These are phyloP conservation scores for Muscina levida DNA, from an alignment of 2,888 invertebrate genomes.

Conservation along the genomic window DNA sequence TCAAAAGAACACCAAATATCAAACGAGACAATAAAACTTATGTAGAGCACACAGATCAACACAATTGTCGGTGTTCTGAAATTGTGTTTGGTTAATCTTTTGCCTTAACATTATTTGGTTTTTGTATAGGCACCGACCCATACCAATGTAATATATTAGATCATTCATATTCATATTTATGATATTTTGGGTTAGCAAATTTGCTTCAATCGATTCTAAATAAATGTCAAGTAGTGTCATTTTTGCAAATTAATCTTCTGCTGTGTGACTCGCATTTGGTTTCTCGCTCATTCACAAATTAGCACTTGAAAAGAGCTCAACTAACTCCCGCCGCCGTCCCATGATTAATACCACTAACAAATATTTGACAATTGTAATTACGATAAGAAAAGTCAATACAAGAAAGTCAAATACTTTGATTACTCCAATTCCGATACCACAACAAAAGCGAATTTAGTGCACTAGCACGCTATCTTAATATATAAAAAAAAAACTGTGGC, in stretches of 20 bases:
- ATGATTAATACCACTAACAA: constrained; percentile 58
- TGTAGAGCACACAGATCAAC: too few relatives aligned
- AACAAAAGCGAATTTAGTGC: constrained; percentile 1
- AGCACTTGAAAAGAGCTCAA: constrained; percentile 33
- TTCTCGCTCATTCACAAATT: constrained; percentile 36
- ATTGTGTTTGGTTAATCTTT: too few relatives aligned
- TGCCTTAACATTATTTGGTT: too few relatives aligned
- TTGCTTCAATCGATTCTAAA: not conserved
- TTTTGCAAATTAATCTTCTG: constrained; percentile 4
- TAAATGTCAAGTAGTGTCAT: not conserved
- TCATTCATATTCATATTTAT: too few relatives aligned
- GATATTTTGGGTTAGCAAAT: too few relatives aligned
- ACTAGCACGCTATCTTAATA: too few relatives aligned
- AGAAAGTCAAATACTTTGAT: constrained; percentile 40
- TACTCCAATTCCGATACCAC: constrained; percentile 21
- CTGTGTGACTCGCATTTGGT: constrained; percentile 13
- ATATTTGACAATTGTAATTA: constrained; percentile 74
- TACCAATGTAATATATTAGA: too few relatives aligned
- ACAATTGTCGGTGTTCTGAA: too few relatives aligned
- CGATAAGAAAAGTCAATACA: constrained; percentile 64
- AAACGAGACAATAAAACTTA: too few relatives aligned
- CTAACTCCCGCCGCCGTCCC: constrained; percentile 37
- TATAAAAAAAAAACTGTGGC: too few relatives aligned
- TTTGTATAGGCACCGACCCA: too few relatives aligned
- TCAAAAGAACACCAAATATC: too few relatives aligned